Base-by-base conservation (phyloP, 2,888 invertebrate genomes). In the Cataglyphis altisquamis region DNA sequence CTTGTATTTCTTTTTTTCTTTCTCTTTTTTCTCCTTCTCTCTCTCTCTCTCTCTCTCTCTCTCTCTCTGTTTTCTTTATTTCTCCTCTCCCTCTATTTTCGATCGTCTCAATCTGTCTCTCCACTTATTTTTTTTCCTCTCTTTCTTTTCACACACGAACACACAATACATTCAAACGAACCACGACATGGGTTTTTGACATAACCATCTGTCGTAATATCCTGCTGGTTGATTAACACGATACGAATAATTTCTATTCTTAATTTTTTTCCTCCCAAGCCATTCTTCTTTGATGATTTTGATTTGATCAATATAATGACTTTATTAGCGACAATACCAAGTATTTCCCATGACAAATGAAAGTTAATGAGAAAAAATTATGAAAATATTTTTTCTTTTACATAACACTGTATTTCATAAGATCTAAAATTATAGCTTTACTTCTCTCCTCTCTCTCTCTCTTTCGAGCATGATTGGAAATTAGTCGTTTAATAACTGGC, bases 401-500 rank as follows among this genome's bases (percentile, higher is more conserved):
- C 2, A 18, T 36, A 55, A 70, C 21, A 36, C 8, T 9, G 15
- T 60, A 9, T 74, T 60, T 21, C 48, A 39, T 21, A 29, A 52
- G 3, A n/a, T 18, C 9, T 74, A 48, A 75, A 75, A 64, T 63
- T 52, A 55, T 62, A 39, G 6, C 52, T 64, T 52, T 21, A 75
- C 6, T 32, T 32, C 32, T 32, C 32, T 32, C 32, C 25, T 25
- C 25, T 25, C 25, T 25, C 25, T 29, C 25, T 29, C 25, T 29
- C 25, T 15, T 41, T 41, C 48, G 6, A 52, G n/a, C 1, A 41
- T 36, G 36, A 82, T 84, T 70, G 52, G 10, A 48, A 36, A 15
- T 15, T 25, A 39, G 25, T 83, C 84, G 87, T 89, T 90, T 86
- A 84, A 84, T 84, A 85, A 81, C n/a, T 83, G 85, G 83, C 82